Percentiles rank a stretch among this genome's conserved stretches.
Conservation (phyloP, 2,888 invertebrate species). For the Mesochorus sp. region DNA sequence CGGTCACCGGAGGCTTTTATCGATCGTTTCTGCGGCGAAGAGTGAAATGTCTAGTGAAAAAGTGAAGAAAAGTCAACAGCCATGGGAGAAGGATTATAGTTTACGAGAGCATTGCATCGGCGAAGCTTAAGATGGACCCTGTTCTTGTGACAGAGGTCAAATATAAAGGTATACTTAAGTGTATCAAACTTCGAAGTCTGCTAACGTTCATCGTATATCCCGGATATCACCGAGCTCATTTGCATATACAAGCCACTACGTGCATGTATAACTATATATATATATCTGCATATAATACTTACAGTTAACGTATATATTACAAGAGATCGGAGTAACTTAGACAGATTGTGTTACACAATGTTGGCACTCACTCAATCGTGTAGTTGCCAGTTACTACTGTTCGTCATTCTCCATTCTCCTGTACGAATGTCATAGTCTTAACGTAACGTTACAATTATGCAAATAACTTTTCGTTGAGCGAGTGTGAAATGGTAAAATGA, state of each 20-base stretch:
- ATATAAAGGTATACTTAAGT: background rate
- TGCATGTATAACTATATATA: too few species aligned
- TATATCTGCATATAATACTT: background rate
- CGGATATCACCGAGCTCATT: conserved; percentile 48
- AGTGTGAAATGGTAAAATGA: conserved; percentile 18
- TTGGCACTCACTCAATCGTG: conserved; percentile 55
- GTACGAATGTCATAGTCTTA: conserved; percentile 45
- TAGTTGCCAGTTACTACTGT: conserved; percentile 30
- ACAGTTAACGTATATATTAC: conserved; percentile 30
- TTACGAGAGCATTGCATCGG: conserved; percentile 21
- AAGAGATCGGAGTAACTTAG: conserved; percentile 46
- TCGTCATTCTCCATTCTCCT: conserved; percentile 8
- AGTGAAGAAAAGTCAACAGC: conserved; percentile 1
- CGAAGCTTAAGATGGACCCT: conserved; percentile 38
- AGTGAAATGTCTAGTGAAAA: conserved; percentile 16
- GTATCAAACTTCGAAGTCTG: conserved; percentile 50
- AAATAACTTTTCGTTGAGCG: conserved; percentile 25
- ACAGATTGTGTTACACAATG: conserved; percentile 60
- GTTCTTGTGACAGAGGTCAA: conserved; percentile 17
- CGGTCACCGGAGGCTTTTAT: background rate
- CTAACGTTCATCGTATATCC: conserved; percentile 43
- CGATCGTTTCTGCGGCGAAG: conserved; percentile 31
- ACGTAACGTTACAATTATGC: conserved; percentile 57
- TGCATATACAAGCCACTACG: conserved; percentile 53
- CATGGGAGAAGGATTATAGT: conserved; percentile 29